Percentiles rank a stretch among this genome's conserved stretches.
phyloP scores from a whole-genome alignment of 2,797 vertebrate genomes.

The Acanthopagrus latus region DNA sequence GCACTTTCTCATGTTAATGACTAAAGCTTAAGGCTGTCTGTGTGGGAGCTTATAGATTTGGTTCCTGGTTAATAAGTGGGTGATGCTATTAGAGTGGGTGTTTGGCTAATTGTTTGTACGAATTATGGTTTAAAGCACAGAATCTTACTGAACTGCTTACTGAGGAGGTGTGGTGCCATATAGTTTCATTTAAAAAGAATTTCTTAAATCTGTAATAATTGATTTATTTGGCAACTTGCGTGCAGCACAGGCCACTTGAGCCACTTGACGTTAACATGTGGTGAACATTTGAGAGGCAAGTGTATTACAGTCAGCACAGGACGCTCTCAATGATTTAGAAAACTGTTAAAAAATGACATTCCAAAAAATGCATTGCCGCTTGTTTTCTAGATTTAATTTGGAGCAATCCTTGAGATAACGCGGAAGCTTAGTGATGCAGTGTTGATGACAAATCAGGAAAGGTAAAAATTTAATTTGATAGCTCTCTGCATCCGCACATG shows the following conservation, averaged over 20 bases:
- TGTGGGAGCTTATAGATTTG: not conserved
- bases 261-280: not conserved
- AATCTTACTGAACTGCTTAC: not conserved
- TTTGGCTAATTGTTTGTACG: not conserved
- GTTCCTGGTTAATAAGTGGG: not conserved
- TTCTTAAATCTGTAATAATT: not conserved
- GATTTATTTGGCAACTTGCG: not conserved
- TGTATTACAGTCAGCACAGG: not conserved
- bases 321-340: not conserved
- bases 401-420: not conserved
- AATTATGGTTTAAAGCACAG: not conserved
- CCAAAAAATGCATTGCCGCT: not conserved
- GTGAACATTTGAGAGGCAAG: too few relatives aligned
- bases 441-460: not conserved
- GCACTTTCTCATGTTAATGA: slow-evolving; percentile 1
- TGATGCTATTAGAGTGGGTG: too few relatives aligned
- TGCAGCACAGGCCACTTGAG: not conserved
- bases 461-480: not conserved
- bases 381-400: not conserved
- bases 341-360: not conserved
- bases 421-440: not conserved
- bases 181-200: not conserved
- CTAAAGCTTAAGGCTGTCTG: not conserved
- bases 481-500: not conserved
- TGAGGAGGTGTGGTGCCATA: not conserved